Evolutionary conservation across 2,797 vertebrate species (phyloP), one percentile per base, ranked within the genome.

Genomic region (Coilia nasus): DNA sequence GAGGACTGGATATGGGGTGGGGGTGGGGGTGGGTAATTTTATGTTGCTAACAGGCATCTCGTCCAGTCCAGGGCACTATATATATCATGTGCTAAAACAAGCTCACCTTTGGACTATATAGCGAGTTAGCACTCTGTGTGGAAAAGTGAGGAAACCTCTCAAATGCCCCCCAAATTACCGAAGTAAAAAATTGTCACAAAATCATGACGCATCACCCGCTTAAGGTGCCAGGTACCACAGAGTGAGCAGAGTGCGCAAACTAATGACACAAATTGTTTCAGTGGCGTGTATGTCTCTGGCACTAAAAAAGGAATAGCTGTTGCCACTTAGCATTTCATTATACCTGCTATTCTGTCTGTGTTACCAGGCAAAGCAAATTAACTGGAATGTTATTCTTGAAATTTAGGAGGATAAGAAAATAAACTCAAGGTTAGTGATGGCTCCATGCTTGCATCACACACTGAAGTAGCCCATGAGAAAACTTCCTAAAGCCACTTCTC

Each of bases 51-150:
- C 6, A 19, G 57, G 15, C 10, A 9, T 78, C 71, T 78, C 1
- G 19, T 78, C 31, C 17, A 78, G 35, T 44, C 71, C 17, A 78
- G 31, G 31, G 14, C 67, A 14, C 14, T 78, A 44, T 78, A 78
- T 21, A 44, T 78, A 78, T 78, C 35, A 44, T 41, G 71, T 78
- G 50, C 71, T 78, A 78, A 78, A 78, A 44, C 7, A 35, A 78
- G 71, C 71, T 78, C 71, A 78, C 71, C 71, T 78, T 78, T 78
- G 71, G 31, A 78, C 71, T 35, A 78, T 78, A 78, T 44, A 78
- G 12, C 31, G 19, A 78, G 71, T 78, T 78, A 41, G 71, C 7
- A 19, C 35, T 78, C 19, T 44, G 71, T 78, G 71, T 7, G 71
- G 17, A 78, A 78, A 41, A 44, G 5, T 10, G 5, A 41, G 35